Base-by-base conservation (phyloP, 2,113 vertebrate species). In the Galeopterus variegatus region DNA sequence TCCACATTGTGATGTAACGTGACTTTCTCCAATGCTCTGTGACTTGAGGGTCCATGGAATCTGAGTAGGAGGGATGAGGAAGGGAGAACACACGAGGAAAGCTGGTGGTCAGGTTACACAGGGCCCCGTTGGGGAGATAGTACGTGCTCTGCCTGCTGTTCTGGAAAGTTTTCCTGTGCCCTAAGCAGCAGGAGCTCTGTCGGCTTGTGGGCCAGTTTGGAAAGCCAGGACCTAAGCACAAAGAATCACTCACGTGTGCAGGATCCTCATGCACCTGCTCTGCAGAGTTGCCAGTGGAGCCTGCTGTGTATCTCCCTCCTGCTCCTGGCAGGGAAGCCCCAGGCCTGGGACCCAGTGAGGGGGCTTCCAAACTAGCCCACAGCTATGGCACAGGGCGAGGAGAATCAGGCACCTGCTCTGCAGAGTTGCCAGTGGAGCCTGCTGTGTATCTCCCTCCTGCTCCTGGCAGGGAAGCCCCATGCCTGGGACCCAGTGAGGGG, bases 191-290 rank as follows among this genome's bases (percentile, higher is more conserved):
- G 70, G 88, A 85, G 45, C 67, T 81, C 64, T 87, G 3, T 85
- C 92, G 98, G 87, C 89, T 91, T 93, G 64, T 95, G 97, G 93
- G 88, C 93, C 96, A 96, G 5, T 96, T 97, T 80, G 67, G 90
- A 97, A 94, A 97, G 93, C 90, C 97, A 98, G 89, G 93, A 92
- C 93, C 91, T 96, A 88, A 90, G 56, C 88, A 28, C 13, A 13
- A 96, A 72, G 95, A 86, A 97, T 84, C 95, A 58, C 95, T 28
- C 95, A 92, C 88, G 75, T 95, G 96, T 96, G 76, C 0, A 3
- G 94, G 88, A 92, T 94, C 88, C 86, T 96, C 93, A 94, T 96
- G 33, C 93, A 73, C 64, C 24, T 94, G 97, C 95, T 89, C 26
- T 5, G 52, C 87, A 92, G 94, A 97, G 60, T 96, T 90, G 96